Conservation (phyloP, 2,113 vertebrate species). For the Ranitomeya imitator region DNA sequence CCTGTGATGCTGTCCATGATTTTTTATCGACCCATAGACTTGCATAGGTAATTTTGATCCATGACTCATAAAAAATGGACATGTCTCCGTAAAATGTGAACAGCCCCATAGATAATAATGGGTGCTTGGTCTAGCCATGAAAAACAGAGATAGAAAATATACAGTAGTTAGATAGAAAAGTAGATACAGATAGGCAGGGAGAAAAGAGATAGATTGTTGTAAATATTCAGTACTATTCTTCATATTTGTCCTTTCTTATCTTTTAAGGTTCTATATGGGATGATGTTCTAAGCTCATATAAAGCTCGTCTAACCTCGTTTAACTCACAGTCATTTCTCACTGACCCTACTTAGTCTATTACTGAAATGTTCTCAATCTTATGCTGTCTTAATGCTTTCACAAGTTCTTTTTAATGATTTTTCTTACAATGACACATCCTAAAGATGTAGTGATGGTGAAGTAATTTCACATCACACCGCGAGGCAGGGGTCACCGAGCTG, state of each 20-base stretch:
- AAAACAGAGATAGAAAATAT: too few species aligned
- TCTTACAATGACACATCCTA: not conserved
- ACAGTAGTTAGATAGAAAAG: too few species aligned
- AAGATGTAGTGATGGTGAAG: not conserved
- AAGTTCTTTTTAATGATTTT: conserved; percentile 15
- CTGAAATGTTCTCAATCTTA: not conserved
- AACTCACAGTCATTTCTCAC: not conserved
- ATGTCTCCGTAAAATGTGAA: too few species aligned
- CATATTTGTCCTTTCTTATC: not conserved
- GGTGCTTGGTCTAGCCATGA: too few species aligned
- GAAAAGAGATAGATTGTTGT: too few species aligned
- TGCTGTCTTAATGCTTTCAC: not conserved
- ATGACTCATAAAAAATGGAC: too few species aligned
- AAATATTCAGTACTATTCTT: too few species aligned
- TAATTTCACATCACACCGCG: not conserved
- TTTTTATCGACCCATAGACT: too few species aligned
- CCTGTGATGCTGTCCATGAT: too few species aligned
- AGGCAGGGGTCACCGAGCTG: not conserved
- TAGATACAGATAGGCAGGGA: too few species aligned
- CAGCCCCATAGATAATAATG: too few species aligned
- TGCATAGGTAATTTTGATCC: too few species aligned
- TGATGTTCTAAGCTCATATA: not conserved
- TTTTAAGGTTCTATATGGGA: not conserved
- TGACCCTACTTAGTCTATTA: not conserved
- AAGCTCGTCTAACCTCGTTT: not conserved